phyloP scores from a whole-genome alignment of 1,140 invertebrate species.

The Polypedilum pembai region DNA sequence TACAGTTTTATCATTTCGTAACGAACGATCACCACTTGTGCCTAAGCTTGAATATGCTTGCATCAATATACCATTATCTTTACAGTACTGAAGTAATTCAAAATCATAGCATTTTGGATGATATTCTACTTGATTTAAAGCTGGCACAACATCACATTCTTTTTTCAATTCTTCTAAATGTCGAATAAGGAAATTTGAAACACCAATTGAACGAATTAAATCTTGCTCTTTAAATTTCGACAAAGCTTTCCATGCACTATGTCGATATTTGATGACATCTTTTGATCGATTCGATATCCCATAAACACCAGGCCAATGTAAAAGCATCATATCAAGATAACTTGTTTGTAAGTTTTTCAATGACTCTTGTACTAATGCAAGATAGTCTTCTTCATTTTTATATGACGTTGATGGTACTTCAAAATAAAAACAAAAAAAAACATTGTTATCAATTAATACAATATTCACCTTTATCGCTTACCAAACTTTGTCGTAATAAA shows the following conservation, averaged over 20 bases:
- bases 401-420: constrained; percentile 17
- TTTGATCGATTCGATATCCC: not conserved
- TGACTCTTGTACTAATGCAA: not conserved
- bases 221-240: not conserved
- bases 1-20: constrained; percentile 42
- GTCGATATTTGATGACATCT: not conserved
- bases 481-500: constrained; percentile 51
- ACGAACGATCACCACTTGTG: not conserved
- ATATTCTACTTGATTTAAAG: constrained; percentile 49
- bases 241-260: constrained; percentile 20
- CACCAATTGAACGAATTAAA: not conserved
- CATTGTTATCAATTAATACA: not conserved
- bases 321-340: not conserved
- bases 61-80: constrained; percentile 46
- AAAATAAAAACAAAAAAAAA: not conserved
- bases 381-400: constrained; percentile 20
- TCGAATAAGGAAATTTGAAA: not conserved
- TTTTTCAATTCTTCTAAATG: constrained; percentile 15
- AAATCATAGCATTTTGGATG: constrained; percentile 50
- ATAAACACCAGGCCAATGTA: constrained; percentile 20
- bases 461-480: not conserved
- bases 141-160: constrained; percentile 33
- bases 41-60: constrained; percentile 57
- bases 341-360: not conserved
- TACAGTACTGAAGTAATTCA: constrained; percentile 47